Evolutionary conservation across 2,113 vertebrate species (phyloP).

Genomic region (Bothrops jararaca): DNA sequence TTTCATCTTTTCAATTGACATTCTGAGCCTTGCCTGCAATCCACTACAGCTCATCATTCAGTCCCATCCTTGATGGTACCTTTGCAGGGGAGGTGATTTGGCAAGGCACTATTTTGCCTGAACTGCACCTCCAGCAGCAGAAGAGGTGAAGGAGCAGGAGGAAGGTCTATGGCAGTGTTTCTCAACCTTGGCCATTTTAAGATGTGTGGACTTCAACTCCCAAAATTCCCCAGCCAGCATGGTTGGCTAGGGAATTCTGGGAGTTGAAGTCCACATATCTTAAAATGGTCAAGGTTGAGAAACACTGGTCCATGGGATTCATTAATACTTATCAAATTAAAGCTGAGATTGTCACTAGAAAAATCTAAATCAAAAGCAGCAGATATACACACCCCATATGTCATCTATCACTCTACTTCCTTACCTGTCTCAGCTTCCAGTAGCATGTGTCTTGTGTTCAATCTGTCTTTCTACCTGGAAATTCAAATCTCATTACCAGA

Average conservation of each 20-base stretch:
- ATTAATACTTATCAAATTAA: background rate
- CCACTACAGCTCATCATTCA: background rate
- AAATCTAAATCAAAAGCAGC: background rate
- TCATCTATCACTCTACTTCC: background rate
- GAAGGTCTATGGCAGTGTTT: background rate
- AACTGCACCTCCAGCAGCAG: background rate
- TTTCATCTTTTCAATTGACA: no score
- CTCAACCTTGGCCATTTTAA: no score
- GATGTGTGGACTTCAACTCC: no score
- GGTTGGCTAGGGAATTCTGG: no score
- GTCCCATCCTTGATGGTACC: background rate
- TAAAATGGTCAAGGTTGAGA: no score
- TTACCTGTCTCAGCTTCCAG: background rate
- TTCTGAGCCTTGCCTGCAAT: background rate
- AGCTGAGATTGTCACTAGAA: background rate
- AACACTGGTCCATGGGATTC: background rate
- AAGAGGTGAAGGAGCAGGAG: background rate
- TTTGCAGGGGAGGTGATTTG: background rate
- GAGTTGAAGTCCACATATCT: no score
- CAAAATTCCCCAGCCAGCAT: no score
- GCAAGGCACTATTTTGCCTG: background rate
- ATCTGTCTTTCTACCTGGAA: background rate
- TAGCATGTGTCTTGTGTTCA: background rate
- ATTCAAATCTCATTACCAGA: background rate
- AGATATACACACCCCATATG: background rate